These are phyloP conservation scores for Xyrichtys novacula DNA, from an alignment of 2,797 vertebrate species.

Conservation along the genomic window DNA sequence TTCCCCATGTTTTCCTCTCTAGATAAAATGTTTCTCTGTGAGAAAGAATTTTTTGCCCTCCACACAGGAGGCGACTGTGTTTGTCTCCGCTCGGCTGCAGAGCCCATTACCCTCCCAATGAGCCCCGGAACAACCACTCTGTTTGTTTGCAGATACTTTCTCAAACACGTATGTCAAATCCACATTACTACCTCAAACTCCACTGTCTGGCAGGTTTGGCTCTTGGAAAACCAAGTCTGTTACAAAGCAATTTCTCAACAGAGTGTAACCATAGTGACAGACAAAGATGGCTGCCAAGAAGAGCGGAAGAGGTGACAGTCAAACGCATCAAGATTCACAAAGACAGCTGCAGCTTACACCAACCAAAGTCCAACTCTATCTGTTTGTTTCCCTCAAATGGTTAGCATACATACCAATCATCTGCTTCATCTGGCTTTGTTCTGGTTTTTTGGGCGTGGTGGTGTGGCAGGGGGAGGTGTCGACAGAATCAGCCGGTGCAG, in stretches of 20 bases:
- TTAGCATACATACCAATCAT: no score
- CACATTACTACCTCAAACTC: slow-evolving; percentile 14
- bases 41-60: not conserved
- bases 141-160: slow-evolving; percentile 31
- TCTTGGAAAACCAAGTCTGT: slow-evolving; percentile 1
- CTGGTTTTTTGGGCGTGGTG: no score
- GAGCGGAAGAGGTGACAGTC: not conserved
- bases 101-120: slow-evolving; percentile 33
- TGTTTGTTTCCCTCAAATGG: no score
- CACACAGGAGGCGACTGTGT: slow-evolving; percentile 6
- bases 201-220: not conserved
- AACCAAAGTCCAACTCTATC: no score
- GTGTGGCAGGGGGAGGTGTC: no score
- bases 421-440: no score
- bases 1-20: not conserved
- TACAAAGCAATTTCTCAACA: not conserved
- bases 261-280: slow-evolving; percentile 5
- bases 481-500: no score
- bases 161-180: slow-evolving; percentile 12
- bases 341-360: no score
- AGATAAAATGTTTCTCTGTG: slow-evolving; percentile 7
- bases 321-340: no score
- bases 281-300: slow-evolving; percentile 10
- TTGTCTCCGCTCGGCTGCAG: slow-evolving; percentile 13
- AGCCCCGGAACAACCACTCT: slow-evolving; percentile 13